Evolutionary conservation across 1,140 invertebrate genomes (phyloP).

Genomic region (Megathymus violae): DNA sequence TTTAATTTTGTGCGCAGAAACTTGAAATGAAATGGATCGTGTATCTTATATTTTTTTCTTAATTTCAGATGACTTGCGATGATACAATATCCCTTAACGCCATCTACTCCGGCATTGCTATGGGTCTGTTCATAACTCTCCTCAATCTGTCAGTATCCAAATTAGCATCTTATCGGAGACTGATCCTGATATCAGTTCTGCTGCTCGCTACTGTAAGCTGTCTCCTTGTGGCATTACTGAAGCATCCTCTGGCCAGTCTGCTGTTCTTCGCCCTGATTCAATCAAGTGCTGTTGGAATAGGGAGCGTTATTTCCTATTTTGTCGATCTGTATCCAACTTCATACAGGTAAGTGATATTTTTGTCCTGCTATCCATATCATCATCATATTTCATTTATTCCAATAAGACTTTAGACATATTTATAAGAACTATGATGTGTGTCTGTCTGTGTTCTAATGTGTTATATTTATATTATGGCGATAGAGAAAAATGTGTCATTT

Average conservation of each 20-base stretch:
- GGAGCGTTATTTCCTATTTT: constrained; percentile 48
- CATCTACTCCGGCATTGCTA: constrained; percentile 44
- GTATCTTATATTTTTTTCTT: neutral
- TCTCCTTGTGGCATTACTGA: constrained; percentile 40
- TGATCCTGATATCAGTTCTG: constrained; percentile 40
- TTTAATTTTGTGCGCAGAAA: too few species aligned
- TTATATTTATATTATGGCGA: too few species aligned
- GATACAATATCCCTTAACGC: constrained; percentile 46
- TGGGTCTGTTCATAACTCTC: constrained; percentile 41
- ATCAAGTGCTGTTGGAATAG: constrained; percentile 45
- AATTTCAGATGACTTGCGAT: constrained; percentile 46
- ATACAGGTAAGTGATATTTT: constrained; percentile 44
- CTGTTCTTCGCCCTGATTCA: constrained; percentile 51
- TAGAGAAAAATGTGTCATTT: too few species aligned
- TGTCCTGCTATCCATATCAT: too few species aligned
- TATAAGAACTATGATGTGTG: too few species aligned
- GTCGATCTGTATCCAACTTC: constrained; percentile 58
- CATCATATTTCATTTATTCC: too few species aligned
- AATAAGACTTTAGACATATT: too few species aligned
- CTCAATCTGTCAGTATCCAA: constrained; percentile 36
- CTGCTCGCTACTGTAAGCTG: constrained; percentile 42
- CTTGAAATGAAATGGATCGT: too few species aligned
- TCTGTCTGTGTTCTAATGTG: too few species aligned
- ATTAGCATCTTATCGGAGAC: constrained; percentile 37
- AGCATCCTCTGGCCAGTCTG: constrained; percentile 46